phyloP scores from a whole-genome alignment of 2,888 invertebrate genomes.

The Lithophane ornitopus region DNA sequence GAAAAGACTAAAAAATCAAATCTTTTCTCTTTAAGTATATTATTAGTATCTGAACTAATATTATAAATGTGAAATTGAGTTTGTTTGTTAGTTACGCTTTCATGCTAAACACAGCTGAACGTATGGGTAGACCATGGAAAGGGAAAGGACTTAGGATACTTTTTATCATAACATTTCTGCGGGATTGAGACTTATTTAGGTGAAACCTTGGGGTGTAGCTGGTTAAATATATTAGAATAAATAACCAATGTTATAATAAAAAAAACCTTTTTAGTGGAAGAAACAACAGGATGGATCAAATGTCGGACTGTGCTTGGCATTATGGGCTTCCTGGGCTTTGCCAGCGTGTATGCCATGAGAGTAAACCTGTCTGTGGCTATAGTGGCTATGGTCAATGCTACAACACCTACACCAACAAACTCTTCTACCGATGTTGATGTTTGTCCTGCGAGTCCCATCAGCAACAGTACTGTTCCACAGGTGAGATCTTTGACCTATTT shows the following conservation, averaged over 20 bases:
- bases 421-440: slow-evolving; percentile 90
- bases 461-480: slow-evolving; percentile 82
- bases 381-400: slow-evolving; percentile 97
- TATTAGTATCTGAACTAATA: too few relatives aligned
- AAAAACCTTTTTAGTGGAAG: slow-evolving; percentile 82
- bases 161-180: too few relatives aligned
- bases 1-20: too few relatives aligned
- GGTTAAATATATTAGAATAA: too few relatives aligned
- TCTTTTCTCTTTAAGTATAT: too few relatives aligned
- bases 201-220: too few relatives aligned
- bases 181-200: too few relatives aligned
- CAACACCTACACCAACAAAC: slow-evolving; percentile 90
- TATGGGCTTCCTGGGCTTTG: slow-evolving; percentile 96
- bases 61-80: too few relatives aligned
- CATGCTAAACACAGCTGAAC: too few relatives aligned
- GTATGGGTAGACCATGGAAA: too few relatives aligned
- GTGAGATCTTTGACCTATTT: slow-evolving; percentile 74
- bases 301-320: slow-evolving; percentile 95
- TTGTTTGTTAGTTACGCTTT: too few relatives aligned
- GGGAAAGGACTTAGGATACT: too few relatives aligned
- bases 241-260: not conserved
- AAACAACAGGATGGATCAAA: slow-evolving; percentile 93
- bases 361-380: slow-evolving; percentile 98
- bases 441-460: slow-evolving; percentile 88
- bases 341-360: slow-evolving; percentile 97